Conservation (phyloP, 2,888 invertebrate species). For the Odontocerum albicorne region DNA sequence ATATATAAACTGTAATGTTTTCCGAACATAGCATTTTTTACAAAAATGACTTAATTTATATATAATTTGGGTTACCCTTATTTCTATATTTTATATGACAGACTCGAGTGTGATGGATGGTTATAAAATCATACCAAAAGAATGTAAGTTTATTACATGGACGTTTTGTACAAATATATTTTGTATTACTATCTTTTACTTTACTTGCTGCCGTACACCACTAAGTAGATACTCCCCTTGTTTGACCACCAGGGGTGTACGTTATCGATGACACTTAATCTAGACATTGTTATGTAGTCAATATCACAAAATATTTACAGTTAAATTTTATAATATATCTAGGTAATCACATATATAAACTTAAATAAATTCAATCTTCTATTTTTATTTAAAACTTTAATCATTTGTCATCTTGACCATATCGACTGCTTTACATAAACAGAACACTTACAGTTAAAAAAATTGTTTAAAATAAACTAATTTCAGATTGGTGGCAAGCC, state of each 20-base stretch:
- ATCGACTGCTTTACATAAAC: too few relatives aligned
- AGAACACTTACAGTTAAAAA: too few relatives aligned
- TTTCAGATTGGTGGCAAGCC: too few relatives aligned
- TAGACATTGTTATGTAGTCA: too few relatives aligned
- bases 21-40: conserved; percentile 24
- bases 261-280: neutral
- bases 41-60: conserved; percentile 24
- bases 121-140: conserved; percentile 14
- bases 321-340: too few relatives aligned
- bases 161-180: conserved; percentile 25
- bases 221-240: neutral
- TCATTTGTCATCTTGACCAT: too few relatives aligned
- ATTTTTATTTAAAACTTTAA: too few relatives aligned
- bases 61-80: conserved; percentile 14
- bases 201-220: conserved; percentile 29
- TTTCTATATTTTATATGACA: conserved; percentile 2
- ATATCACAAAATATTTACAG: too few relatives aligned
- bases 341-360: too few relatives aligned
- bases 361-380: too few relatives aligned
- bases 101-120: neutral
- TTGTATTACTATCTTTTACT: conserved; percentile 19
- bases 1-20: conserved; percentile 4
- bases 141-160: conserved; percentile 17
- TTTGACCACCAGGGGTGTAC: conserved; percentile 1
- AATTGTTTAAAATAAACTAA: too few relatives aligned